phyloP scores from a whole-genome alignment of 2,888 invertebrate species.

The Sesia bembeciformis region DNA sequence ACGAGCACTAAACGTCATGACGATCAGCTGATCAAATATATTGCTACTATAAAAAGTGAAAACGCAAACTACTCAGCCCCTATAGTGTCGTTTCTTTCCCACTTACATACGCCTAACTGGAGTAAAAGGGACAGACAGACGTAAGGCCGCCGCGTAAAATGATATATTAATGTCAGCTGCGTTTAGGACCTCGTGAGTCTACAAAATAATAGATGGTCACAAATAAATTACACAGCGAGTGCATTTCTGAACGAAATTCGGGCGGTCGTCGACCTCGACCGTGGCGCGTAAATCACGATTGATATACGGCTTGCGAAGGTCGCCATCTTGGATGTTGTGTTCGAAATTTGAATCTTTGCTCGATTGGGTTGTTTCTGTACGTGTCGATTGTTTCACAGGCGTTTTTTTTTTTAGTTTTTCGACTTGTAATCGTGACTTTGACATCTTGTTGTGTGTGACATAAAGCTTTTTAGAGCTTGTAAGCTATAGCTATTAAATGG shows the following conservation, averaged over 20 bases:
- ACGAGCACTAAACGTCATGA: slow-evolving; percentile 66
- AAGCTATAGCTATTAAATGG: not conserved
- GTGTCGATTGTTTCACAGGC: slow-evolving; percentile 29
- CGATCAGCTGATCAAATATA: slow-evolving; percentile 75
- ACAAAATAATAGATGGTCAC: slow-evolving; percentile 74
- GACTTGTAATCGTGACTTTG: not conserved
- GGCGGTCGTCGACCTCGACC: slow-evolving; percentile 69
- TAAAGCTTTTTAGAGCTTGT: not conserved
- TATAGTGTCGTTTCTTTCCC: slow-evolving; percentile 35
- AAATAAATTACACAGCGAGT: slow-evolving; percentile 70
- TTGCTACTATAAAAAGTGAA: slow-evolving; percentile 75
- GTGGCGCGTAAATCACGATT: slow-evolving; percentile 69
- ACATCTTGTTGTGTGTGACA: not conserved
- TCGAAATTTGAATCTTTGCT: slow-evolving; percentile 65
- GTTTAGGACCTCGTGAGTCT: slow-evolving; percentile 73
- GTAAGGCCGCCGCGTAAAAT: slow-evolving; percentile 61
- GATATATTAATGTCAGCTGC: slow-evolving; percentile 75
- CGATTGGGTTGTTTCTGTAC: slow-evolving; percentile 47
- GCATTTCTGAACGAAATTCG: slow-evolving; percentile 72
- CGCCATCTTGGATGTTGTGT: slow-evolving; percentile 67
- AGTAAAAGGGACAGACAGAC: slow-evolving; percentile 31
- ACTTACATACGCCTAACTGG: slow-evolving; percentile 10
- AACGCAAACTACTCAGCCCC: slow-evolving; percentile 62
- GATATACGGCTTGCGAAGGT: slow-evolving; percentile 68
- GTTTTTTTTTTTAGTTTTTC: not conserved